Base-by-base conservation (phyloP, 1,140 invertebrate genomes). In the Eueides isabella region DNA sequence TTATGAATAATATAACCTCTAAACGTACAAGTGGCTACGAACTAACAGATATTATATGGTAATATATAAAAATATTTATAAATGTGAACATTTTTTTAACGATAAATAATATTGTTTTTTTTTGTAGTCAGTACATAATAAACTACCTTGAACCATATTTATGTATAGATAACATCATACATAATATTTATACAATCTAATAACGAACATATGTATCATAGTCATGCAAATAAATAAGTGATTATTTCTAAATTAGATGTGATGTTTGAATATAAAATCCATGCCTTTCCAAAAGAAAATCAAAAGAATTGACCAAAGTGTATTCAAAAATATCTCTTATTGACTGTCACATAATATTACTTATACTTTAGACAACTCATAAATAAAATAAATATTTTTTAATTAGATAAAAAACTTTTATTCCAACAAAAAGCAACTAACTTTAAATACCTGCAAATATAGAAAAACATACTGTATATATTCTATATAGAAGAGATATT, bases 141-240 rank as follows among this genome's bases (percentile, higher is more conserved):
- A 12, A 1, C 28, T 74, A 82, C 82, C 85, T 78, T 80, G 78
- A 78, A 83, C 87, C 83, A 72, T 67, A 79, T 48, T n/a, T 48
- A 48, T 55, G 19, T 68, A 83, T 80, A 81, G 71, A 83, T 84
- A 81, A 76, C 66, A 67, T 73, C 29, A 76, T 80, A 79, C 48
- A 85, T 79, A 76, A 82, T 77, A 84, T 79, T 83, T 81, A 80
- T 26, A 55, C 48, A 55, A 55, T 19, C 19, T 55, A 55, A 23
- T 26, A 55, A 23, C 48, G 82, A 55, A 23, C 48, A 82, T 80
- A 78, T 72, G 72, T 44, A 79, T 77, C 62, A 72, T 55, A 71
- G 63, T 73, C 79, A 79, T 81, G 74, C 79, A 75, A 77, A 81
- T 79, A 74, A 75, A 79, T 72, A 78, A 33, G 75, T 76, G 72